Evolutionary conservation across 2,888 invertebrate species (phyloP).

Genomic region (Andrena marginata): DNA sequence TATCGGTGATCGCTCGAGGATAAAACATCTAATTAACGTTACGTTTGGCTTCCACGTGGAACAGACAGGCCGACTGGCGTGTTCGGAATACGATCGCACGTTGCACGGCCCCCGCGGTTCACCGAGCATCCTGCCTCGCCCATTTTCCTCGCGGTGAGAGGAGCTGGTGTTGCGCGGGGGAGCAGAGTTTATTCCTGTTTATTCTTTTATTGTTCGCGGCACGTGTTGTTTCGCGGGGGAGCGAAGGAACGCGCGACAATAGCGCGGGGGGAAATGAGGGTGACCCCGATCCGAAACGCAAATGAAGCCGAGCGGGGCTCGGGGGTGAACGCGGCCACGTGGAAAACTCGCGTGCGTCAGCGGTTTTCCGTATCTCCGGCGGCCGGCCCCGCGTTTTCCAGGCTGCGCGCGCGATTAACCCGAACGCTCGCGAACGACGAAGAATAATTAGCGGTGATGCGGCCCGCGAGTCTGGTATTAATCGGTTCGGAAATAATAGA

Average conservation of each 20-base stretch:
- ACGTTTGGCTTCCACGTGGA: background rate
- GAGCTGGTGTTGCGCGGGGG: background rate
- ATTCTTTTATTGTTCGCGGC: background rate
- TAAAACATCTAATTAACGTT: slow-evolving; percentile 13
- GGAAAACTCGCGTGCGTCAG: slow-evolving; percentile 69
- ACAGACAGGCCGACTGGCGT: no score
- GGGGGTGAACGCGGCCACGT: slow-evolving; percentile 55
- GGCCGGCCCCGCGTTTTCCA: slow-evolving; percentile 45
- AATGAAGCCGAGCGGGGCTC: slow-evolving; percentile 38
- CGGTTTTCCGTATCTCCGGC: slow-evolving; percentile 70
- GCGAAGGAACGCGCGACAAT: slow-evolving; percentile 37
- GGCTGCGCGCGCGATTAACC: slow-evolving; percentile 50
- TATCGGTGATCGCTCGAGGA: background rate
- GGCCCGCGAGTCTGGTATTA: slow-evolving; percentile 39
- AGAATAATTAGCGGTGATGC: slow-evolving; percentile 69
- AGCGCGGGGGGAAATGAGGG: slow-evolving; percentile 42
- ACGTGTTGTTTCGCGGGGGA: slow-evolving; percentile 4
- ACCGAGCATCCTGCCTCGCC: background rate
- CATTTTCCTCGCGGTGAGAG: background rate
- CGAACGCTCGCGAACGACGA: slow-evolving; percentile 33
- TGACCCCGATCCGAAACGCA: slow-evolving; percentile 54
- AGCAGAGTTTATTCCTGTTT: background rate
- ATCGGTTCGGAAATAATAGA: slow-evolving; percentile 56
- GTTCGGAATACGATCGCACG: background rate
- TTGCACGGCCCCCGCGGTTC: background rate